Base-by-base conservation (phyloP, 2,797 vertebrate genomes). In the Pachyuromys duprasi region DNA sequence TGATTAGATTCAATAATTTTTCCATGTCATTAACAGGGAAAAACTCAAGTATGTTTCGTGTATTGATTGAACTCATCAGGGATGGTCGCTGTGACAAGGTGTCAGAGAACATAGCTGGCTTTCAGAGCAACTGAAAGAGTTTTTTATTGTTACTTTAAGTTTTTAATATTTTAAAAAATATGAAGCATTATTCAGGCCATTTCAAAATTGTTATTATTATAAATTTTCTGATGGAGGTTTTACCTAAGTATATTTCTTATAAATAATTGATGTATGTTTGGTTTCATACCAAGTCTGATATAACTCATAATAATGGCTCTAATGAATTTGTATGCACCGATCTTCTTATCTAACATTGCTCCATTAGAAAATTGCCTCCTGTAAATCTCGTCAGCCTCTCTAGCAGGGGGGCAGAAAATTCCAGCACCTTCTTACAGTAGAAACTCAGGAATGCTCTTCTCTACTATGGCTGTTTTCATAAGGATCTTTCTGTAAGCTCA, bases 401-500 rank as follows among this genome's bases (percentile, higher is more conserved):
- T 55, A 78, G 5, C 28, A 45, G 12, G 36, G 49, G 33, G 39
- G 88, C 45, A 36, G 49, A n/a, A 82, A 39, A 60, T 17, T 83
- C 33, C 12, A 55, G 78, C 42, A 92, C 15, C 22, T 42, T 91
- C 72, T 91, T 94, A 31, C 0, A 89, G 55, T 42, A 74, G 93
- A 70, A 90, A 42, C n/a, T 90, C 26, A n/a, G 55, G 55, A 63
- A 69, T 86, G 91, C 57, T 95, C 63, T 75, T 76, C 57, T 94
- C 82, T 8, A 69, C 60, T 92, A 55, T 69, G 55, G 36, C 53
- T 39, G 18, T 93, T 90, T 95, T 93, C 90, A 81, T 91, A 93
- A 96, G 92, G 96, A 95, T 82, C 95, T 93, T 96, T 86, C 79
- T 80, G 67, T 93, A 81, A 84, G 49, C 49, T 95, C 24, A 33